A percentile compares a stretch with the other conserved stretches of the same genome.
Evolutionary conservation across 2,797 vertebrate species (phyloP).

Genomic region (Xenentodon cancila): DNA sequence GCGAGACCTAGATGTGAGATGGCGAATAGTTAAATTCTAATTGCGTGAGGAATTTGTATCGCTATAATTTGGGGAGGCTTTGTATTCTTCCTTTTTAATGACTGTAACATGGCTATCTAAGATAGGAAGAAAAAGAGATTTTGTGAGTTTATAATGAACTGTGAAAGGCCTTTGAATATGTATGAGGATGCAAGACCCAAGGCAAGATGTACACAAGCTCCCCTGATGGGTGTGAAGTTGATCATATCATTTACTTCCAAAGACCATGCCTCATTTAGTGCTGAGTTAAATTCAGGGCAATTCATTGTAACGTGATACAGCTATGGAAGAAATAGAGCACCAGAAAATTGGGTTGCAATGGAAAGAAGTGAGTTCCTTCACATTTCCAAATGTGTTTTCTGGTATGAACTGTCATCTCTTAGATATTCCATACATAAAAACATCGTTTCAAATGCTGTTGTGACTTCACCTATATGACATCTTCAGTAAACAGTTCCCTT

Average conservation of each 20-base stretch:
- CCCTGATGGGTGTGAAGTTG: conserved; percentile 81
- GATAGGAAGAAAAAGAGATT: conserved; percentile 67
- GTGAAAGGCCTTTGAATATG: conserved; percentile 81
- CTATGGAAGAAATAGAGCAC: conserved; percentile 59
- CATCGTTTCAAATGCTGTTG: too few species aligned
- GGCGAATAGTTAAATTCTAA: conserved; percentile 79
- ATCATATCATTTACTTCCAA: conserved; percentile 80
- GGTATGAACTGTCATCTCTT: background rate
- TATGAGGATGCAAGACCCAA: conserved; percentile 77
- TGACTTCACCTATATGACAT: too few species aligned
- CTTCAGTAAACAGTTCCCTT: too few species aligned
- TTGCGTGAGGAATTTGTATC: conserved; percentile 78
- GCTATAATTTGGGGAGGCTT: conserved; percentile 78
- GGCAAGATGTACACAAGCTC: conserved; percentile 82
- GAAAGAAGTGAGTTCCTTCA: conserved; percentile 5
- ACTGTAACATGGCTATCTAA: conserved; percentile 68
- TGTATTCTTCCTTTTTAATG: conserved; percentile 78
- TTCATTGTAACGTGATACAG: conserved; percentile 48
- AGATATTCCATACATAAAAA: background rate
- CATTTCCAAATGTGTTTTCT: too few species aligned
- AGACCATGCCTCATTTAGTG: conserved; percentile 71
- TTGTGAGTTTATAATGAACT: conserved; percentile 79
- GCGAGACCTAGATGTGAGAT: conserved; percentile 75
- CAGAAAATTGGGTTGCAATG: conserved; percentile 28
- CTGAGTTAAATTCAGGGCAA: conserved; percentile 62